phyloP scores from a whole-genome alignment of 2,888 invertebrate genomes.

The Tetragonisca angustula region DNA sequence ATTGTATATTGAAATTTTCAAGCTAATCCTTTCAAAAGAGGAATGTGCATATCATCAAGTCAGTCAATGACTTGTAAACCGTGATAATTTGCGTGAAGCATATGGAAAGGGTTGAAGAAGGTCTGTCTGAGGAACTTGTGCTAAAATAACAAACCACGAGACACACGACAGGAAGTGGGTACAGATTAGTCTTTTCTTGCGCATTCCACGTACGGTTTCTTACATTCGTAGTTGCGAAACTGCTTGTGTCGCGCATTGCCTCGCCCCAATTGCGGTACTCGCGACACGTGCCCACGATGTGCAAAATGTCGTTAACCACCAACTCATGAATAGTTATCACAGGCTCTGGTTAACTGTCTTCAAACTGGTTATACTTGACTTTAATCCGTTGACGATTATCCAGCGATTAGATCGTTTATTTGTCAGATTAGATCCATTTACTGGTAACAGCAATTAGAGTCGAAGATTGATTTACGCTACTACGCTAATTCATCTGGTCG shows the following conservation, averaged over 20 bases:
- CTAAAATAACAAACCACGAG: conserved; percentile 23
- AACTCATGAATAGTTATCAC: conserved; percentile 11
- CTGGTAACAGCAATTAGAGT: background rate
- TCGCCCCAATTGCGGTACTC: conserved; percentile 53
- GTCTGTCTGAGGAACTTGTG: background rate
- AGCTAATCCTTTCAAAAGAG: background rate
- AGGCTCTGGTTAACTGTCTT: background rate
- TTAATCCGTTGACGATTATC: background rate
- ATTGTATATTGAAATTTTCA: background rate
- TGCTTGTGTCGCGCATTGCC: conserved; percentile 22
- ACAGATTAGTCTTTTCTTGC: conserved; percentile 28
- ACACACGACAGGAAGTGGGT: conserved; percentile 30
- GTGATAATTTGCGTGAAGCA: background rate
- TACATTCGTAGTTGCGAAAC: conserved; percentile 32
- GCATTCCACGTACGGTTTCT: conserved; percentile 32
- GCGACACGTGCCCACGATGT: conserved; percentile 47
- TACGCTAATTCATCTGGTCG: background rate
- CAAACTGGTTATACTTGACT: conserved; percentile 12
- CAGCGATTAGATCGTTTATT: conserved; percentile 1
- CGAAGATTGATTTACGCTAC: background rate
- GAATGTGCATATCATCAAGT: background rate
- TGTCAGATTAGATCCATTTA: background rate
- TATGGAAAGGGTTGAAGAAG: background rate
- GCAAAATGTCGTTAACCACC: conserved; percentile 26
- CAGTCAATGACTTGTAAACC: background rate